Conservation (phyloP, 30 jellyfish, hydroid and myxozoan genomes). For the Turritopsis rubra region DNA sequence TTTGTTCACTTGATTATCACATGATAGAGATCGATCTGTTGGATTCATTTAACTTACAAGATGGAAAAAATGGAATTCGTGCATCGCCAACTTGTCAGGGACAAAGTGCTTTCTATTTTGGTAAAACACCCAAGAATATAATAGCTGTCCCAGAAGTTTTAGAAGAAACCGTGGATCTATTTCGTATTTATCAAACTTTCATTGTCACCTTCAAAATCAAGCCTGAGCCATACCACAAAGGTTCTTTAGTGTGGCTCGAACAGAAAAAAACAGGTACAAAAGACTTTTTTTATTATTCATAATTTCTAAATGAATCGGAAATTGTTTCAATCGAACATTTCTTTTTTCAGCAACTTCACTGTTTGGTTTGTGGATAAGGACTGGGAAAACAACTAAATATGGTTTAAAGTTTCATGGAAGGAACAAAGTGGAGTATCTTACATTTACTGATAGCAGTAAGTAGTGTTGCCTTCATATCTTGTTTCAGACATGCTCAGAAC, state of each 20-base stretch:
- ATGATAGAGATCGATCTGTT: conserved; percentile 58
- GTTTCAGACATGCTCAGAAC: not conserved
- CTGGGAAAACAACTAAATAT: conserved; percentile 57
- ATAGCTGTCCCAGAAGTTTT: conserved; percentile 45
- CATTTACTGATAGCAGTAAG: conserved; percentile 62
- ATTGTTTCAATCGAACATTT: too few relatives aligned
- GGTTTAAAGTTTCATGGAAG: conserved; percentile 52
- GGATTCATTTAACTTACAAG: conserved; percentile 52
- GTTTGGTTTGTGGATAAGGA: conserved; percentile 71
- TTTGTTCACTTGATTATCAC: not conserved
- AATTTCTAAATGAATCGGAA: too few relatives aligned
- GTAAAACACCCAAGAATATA: conserved; percentile 33
- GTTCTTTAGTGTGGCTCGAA: conserved; percentile 81
- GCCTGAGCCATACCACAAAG: conserved; percentile 66
- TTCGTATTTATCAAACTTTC: conserved; percentile 46
- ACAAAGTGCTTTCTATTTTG: conserved; percentile 40
- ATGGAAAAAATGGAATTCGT: conserved; percentile 60
- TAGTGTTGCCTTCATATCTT: not conserved
- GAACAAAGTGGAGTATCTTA: conserved; percentile 48
- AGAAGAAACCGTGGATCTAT: conserved; percentile 48
- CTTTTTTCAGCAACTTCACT: conserved; percentile 53
- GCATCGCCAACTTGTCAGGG: conserved; percentile 30
- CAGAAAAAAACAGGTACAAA: conserved; percentile 52
- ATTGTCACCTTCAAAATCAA: conserved; percentile 58
- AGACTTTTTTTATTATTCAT: not conserved